A percentile compares a stretch with the other conserved stretches of the same genome.
phyloP scores from a whole-genome alignment of 2,888 invertebrate genomes.

The Lycia hirtaria region DNA sequence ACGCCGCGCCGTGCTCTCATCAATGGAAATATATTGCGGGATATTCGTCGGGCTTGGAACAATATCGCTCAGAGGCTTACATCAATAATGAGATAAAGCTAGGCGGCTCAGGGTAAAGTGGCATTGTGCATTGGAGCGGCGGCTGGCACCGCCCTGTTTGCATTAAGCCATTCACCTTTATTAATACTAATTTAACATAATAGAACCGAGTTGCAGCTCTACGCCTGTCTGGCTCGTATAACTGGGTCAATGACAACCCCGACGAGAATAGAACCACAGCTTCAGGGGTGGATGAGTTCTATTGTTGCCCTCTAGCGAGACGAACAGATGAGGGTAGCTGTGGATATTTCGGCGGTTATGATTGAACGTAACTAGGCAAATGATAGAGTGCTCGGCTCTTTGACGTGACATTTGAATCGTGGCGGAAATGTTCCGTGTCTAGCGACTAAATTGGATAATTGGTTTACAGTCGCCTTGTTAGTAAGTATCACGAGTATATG shows the following conservation, averaged over 20 bases:
- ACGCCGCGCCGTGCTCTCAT: constrained; percentile 22
- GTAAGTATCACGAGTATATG: neutral
- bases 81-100: constrained; percentile 46
- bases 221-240: constrained; percentile 61
- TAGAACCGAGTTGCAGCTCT: constrained; percentile 63
- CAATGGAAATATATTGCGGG: constrained; percentile 37
- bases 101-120: constrained; percentile 37
- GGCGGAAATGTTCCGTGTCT: constrained; percentile 18
- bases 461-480: neutral
- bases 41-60: constrained; percentile 23
- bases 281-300: constrained; percentile 73
- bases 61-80: constrained; percentile 28
- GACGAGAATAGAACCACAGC: constrained; percentile 77
- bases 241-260: constrained; percentile 80
- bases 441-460: constrained; percentile 4
- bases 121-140: constrained; percentile 48
- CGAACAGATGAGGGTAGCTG: constrained; percentile 40
- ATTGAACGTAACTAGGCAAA: constrained; percentile 33
- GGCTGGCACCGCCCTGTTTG: constrained; percentile 59
- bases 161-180: constrained; percentile 71
- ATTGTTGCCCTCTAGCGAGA: constrained; percentile 62
- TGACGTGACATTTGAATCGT: constrained; percentile 28
- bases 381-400: constrained; percentile 19
- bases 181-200: constrained; percentile 73
- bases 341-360: constrained; percentile 36